Evolutionary conservation across 2,888 invertebrate species (phyloP).

Genomic region (Malthinus flaveolus): DNA sequence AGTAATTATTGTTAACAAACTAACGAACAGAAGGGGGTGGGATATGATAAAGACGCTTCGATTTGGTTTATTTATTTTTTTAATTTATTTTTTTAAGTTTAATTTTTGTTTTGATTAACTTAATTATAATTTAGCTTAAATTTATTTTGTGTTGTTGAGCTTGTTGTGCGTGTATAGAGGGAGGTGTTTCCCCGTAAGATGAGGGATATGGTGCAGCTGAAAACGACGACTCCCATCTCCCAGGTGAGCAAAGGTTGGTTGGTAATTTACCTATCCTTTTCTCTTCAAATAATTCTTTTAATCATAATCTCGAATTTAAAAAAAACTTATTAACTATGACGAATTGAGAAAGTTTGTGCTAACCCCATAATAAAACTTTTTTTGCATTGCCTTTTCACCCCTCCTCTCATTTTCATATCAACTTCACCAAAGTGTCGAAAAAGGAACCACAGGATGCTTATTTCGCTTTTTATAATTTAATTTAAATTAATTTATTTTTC

Average conservation of each 20-base stretch:
- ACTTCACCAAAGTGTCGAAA: neutral
- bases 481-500: slow-evolving; percentile 12
- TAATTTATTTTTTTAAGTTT: slow-evolving; percentile 59
- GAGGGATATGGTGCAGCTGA: slow-evolving; percentile 70
- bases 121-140: slow-evolving; percentile 38
- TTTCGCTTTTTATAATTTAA: slow-evolving; percentile 12
- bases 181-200: slow-evolving; percentile 81
- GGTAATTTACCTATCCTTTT: slow-evolving; percentile 31
- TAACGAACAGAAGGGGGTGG: slow-evolving; percentile 18
- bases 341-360: too few relatives aligned
- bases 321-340: too few relatives aligned
- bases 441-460: slow-evolving; percentile 25
- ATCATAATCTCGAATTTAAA: neutral
- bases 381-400: too few relatives aligned
- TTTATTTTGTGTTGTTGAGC: slow-evolving; percentile 48
- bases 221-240: slow-evolving; percentile 45
- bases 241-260: slow-evolving; percentile 46
- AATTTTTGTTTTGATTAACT: slow-evolving; percentile 43
- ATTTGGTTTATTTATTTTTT: slow-evolving; percentile 57
- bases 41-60: slow-evolving; percentile 50
- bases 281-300: slow-evolving; percentile 8
- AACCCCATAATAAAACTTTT: too few relatives aligned
- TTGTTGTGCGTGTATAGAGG: slow-evolving; percentile 60
- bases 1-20: neutral
- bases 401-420: too few relatives aligned